Conservation (phyloP, 2,797 vertebrate species). For the Chelon auratus region DNA sequence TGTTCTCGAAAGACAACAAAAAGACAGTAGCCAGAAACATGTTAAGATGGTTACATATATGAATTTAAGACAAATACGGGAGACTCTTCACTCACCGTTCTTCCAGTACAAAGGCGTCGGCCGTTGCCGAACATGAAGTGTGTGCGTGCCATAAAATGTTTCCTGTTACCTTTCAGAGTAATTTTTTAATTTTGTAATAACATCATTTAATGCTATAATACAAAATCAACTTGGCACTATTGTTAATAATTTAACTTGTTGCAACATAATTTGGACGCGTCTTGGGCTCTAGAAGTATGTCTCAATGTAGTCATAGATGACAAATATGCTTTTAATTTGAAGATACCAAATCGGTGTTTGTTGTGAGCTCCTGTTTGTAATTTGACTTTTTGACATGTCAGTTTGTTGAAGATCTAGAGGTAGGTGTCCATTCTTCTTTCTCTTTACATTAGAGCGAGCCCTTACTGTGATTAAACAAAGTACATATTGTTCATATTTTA, state of each 20-base stretch:
- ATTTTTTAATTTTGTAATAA: not conserved
- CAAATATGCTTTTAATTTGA: slow-evolving; percentile 56
- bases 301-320: not conserved
- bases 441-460: not conserved
- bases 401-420: not conserved
- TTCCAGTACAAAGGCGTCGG: slow-evolving; percentile 68
- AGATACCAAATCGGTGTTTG: not conserved
- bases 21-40: accelerated
- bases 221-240: accelerated
- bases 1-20: not conserved
- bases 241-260: accelerated
- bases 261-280: not conserved
- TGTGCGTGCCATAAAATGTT: not conserved
- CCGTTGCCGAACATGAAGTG: slow-evolving; percentile 22
- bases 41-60: not conserved
- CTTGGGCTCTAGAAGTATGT: not conserved
- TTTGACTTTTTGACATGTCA: not conserved
- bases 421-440: not conserved
- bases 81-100: slow-evolving; percentile 57
- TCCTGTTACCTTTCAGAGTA: slow-evolving; percentile 48
- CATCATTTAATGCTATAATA: accelerated
- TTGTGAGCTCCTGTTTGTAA: not conserved
- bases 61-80: not conserved
- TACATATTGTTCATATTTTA: not conserved
- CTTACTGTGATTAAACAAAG: not conserved